These are phyloP conservation scores for Lysiphlebus fabarum DNA, from an alignment of 1,140 invertebrate species.

Conservation along the genomic window DNA sequence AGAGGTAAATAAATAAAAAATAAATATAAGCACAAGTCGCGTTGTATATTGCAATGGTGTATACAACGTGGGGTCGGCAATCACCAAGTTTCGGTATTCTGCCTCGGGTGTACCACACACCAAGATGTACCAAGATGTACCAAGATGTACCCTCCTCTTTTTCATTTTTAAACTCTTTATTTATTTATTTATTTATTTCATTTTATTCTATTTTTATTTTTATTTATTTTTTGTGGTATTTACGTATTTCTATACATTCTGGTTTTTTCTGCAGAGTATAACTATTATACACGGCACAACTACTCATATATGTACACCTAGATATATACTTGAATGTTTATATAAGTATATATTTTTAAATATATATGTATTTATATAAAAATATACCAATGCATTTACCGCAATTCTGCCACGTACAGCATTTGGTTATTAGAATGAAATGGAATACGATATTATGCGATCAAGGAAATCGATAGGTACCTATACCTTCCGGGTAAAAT, in stretches of 20 bases:
- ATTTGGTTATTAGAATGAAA: conserved; percentile 25
- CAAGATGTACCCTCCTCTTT: neutral
- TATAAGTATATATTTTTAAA: too few species aligned
- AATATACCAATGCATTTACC: neutral
- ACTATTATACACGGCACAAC: too few species aligned
- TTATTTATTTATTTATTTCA: too few species aligned
- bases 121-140: conserved; percentile 15
- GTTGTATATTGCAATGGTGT: neutral
- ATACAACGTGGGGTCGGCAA: neutral
- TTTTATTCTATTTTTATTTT: conserved; percentile 1
- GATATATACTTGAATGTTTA: too few species aligned
- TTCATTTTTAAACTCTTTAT: too few species aligned
- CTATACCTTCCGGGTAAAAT: neutral
- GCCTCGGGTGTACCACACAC: conserved; percentile 3
- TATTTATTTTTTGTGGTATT: conserved; percentile 9
- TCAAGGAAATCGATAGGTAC: conserved; percentile 24
- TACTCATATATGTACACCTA: too few species aligned
- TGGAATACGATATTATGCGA: conserved; percentile 26
- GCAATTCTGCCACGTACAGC: conserved; percentile 15
- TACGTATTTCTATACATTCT: conserved; percentile 3
- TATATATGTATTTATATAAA: too few species aligned
- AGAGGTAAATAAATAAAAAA: neutral
- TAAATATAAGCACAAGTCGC: conserved; percentile 1
- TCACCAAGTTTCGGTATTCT: conserved; percentile 18
- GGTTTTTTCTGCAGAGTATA: neutral